Evolutionary conservation across 1,140 invertebrate genomes (phyloP), one percentile per base, ranked within the genome.

Genomic region (Heliconius hermathena): DNA sequence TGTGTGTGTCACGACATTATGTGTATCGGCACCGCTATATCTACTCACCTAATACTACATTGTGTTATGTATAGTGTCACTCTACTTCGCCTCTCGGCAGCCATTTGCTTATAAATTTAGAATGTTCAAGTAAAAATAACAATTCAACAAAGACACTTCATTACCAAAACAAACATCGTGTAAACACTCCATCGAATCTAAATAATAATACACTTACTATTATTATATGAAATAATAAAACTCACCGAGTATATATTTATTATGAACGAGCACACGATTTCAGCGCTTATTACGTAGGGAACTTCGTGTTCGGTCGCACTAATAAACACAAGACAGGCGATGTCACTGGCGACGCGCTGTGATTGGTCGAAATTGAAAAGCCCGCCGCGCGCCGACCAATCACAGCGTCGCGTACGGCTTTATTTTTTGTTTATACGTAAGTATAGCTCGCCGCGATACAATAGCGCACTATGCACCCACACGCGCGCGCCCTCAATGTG

Each of bases 21-120:
- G 60, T 81, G 72, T 77, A 73, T 33, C 36, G 18, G 49, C 71
- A 73, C 18, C 36, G 18, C 26, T 81, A 77, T 79, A 66, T 57
- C 77, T 82, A 85, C 82, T 83, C 74, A 88, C 84, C 66, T 82
- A 82, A 74, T 84, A 83, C 41, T 71, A 76, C 73, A 74, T 79
- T 79, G 71, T 83, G 80, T 83, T 82, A 84, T 80, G 74, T 85
- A 86, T 84, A 91, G 83, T 92, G 90, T 91, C 90, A 94, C 90
- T 86, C 87, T 89, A 90, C 87, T 92, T 89, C 90, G 85, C 87
- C 88, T 87, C 87, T 91, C 93, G 94, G 93, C 94, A 95, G 94
- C 94, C 94, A 95, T 95, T 95, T 95, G 94, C 93, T 92, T 90
- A 92, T 85, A 93, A 93, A 93, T 90, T 93, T 94, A 93, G 91